A percentile compares a stretch with the other conserved stretches of the same genome.
These are phyloP conservation scores for Stenodera caucasica DNA, from an alignment of 2,888 invertebrate genomes.

Conservation along the genomic window DNA sequence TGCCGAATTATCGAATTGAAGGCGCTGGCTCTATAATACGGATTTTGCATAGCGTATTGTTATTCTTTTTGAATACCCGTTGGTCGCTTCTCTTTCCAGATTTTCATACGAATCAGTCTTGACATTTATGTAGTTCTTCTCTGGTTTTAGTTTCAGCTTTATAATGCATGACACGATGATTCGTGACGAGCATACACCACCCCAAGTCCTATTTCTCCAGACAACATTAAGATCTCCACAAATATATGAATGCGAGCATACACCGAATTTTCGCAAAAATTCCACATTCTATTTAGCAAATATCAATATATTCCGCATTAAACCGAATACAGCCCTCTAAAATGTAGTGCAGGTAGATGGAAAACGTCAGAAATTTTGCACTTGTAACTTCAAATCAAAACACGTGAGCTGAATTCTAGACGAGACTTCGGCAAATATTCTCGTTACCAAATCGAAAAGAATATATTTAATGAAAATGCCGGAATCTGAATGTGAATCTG, in stretches of 20 bases:
- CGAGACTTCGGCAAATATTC: neutral
- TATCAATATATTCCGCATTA: no score
- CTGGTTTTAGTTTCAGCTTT: slow-evolving; percentile 44
- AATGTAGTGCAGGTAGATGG: neutral
- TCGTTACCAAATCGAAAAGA: neutral
- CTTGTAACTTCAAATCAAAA: neutral
- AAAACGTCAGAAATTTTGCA: neutral
- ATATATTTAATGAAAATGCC: neutral
- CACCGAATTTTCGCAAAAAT: no score
- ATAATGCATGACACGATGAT: slow-evolving; percentile 45
- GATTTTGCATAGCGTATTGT: slow-evolving; percentile 18
- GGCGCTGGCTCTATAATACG: neutral
- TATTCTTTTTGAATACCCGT: slow-evolving; percentile 30
- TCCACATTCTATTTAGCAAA: no score
- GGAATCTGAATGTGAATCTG: neutral
- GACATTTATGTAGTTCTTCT: slow-evolving; percentile 46
- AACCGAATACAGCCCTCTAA: no score
- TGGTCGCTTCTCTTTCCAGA: slow-evolving; percentile 35
- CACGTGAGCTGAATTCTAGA: neutral
- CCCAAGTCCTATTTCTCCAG: slow-evolving; percentile 31
- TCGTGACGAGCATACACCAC: slow-evolving; percentile 43
- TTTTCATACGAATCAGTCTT: slow-evolving; percentile 44
- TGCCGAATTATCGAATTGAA: no score
- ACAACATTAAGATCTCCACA: slow-evolving; percentile 37
- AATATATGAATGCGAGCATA: neutral